phyloP scores from a whole-genome alignment of 2,888 invertebrate species.

The Tipula unca region DNA sequence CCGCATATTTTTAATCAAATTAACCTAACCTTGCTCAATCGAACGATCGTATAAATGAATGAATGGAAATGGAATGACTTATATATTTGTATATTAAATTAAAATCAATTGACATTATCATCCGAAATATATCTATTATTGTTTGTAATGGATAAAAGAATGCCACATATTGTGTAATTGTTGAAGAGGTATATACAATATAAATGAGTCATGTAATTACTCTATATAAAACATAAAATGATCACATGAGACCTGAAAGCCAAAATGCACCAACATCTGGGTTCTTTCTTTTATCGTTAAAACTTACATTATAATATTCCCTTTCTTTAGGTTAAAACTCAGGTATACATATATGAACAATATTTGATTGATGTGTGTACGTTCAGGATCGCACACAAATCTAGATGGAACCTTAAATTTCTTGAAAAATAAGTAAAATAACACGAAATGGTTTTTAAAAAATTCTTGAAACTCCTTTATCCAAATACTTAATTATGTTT shows the following conservation, averaged over 20 bases:
- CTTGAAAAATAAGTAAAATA: neutral
- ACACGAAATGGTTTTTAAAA: neutral
- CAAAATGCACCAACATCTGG: neutral
- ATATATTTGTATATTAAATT: neutral
- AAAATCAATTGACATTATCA: neutral
- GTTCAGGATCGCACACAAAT: neutral
- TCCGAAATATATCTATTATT: neutral
- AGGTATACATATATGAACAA: neutral
- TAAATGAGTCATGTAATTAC: neutral
- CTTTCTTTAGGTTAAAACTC: too few species aligned
- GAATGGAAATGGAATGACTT: neutral
- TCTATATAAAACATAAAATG: neutral
- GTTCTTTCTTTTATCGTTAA: neutral
- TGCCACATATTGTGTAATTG: neutral
- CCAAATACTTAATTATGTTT: neutral
- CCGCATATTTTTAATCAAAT: neutral
- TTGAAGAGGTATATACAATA: neutral
- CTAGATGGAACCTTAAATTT: neutral
- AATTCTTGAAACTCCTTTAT: neutral
- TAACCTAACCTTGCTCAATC: neutral
- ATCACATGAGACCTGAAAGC: too few species aligned
- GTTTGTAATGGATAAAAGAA: neutral
- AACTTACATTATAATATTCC: neutral
- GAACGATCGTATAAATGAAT: neutral
- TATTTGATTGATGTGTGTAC: neutral